Evolutionary conservation across 1,140 invertebrate species (phyloP).

Genomic region (Halyomorpha halys): DNA sequence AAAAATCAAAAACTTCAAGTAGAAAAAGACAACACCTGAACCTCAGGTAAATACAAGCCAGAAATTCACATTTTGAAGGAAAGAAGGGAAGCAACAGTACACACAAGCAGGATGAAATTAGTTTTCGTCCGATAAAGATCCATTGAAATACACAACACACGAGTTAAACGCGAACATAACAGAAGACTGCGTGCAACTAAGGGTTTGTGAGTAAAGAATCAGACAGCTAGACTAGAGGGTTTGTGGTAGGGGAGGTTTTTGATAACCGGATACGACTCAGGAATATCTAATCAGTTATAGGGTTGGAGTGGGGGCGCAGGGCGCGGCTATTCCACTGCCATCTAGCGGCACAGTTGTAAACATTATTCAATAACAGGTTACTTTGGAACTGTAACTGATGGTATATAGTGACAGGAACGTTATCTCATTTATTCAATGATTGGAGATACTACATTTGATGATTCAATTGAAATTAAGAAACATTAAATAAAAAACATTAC

Average conservation of each 20-base stretch:
- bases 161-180: background rate
- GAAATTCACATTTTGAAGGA: background rate
- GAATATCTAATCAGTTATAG: conserved; percentile 9
- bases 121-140: background rate
- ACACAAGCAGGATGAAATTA: background rate
- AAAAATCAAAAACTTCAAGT: background rate
- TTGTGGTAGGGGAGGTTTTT: conserved; percentile 9
- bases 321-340: background rate
- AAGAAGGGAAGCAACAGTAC: background rate
- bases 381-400: too few species aligned
- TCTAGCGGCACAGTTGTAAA: too few species aligned
- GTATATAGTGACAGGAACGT: too few species aligned
- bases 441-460: too few species aligned
- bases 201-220: background rate
- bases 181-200: background rate
- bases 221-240: background rate
- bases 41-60: background rate
- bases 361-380: too few species aligned
- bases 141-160: background rate
- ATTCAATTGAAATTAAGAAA: too few species aligned
- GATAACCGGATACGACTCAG: conserved; percentile 12
- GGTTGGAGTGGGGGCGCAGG: conserved; percentile 1
- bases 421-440: too few species aligned
- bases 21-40: background rate
- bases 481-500: too few species aligned